These are phyloP conservation scores for Heliconius hermathena DNA, from an alignment of 1,140 invertebrate genomes.

Conservation along the genomic window DNA sequence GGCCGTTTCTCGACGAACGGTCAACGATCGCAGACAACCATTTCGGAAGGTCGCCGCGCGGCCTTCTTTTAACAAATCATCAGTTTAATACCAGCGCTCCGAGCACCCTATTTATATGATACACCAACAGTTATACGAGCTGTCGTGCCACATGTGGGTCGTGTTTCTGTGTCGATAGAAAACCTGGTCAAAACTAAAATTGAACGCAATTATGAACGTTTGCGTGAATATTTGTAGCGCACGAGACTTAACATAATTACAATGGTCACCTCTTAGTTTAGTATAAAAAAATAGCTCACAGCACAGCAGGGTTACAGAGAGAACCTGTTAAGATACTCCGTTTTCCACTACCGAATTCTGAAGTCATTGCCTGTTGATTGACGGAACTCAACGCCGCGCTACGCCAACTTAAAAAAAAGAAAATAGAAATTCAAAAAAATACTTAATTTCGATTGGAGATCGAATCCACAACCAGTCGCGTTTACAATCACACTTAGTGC, in stretches of 20 bases:
- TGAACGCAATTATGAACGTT: constrained; percentile 41
- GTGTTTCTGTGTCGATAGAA: constrained; percentile 71
- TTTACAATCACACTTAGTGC: too few species aligned
- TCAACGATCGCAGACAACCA: constrained; percentile 58
- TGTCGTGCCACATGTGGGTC: constrained; percentile 76
- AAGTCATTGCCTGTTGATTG: too few species aligned
- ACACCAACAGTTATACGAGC: constrained; percentile 72
- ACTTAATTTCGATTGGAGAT: too few species aligned
- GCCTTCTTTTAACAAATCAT: constrained; percentile 72
- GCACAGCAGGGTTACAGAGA: too few species aligned
- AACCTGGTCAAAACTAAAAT: constrained; percentile 67
- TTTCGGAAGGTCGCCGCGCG: constrained; percentile 75
- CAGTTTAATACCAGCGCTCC: constrained; percentile 57
- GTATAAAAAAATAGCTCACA: too few species aligned
- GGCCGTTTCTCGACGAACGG: constrained; percentile 55
- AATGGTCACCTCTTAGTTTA: constrained; percentile 2
- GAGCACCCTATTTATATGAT: constrained; percentile 69
- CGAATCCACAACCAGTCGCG: too few species aligned
- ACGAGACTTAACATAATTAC: constrained; percentile 49
- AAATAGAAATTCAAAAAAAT: too few species aligned
- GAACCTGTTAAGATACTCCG: too few species aligned
- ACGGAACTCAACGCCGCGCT: too few species aligned
- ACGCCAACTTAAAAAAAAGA: too few species aligned
- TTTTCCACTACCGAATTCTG: too few species aligned
- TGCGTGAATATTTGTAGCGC: constrained; percentile 46